A percentile compares a stretch with the other conserved stretches of the same genome.
Conservation (phyloP, 2,797 vertebrate species). For the Danio choprae region DNA sequence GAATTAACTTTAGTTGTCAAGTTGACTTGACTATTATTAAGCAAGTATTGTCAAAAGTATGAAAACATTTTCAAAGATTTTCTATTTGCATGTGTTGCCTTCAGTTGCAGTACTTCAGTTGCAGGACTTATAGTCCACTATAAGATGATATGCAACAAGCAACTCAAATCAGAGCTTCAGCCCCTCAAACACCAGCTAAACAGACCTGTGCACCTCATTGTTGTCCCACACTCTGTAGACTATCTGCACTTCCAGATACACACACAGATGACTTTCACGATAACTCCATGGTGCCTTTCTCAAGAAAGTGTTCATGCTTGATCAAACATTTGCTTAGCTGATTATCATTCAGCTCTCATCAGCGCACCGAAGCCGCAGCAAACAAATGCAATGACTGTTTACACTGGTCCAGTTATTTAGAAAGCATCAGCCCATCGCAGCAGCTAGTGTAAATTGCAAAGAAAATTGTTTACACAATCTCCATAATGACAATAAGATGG, state of each 20-base stretch:
- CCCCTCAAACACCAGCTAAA: not conserved
- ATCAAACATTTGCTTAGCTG: constrained; percentile 40
- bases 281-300: not conserved
- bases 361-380: constrained; percentile 12
- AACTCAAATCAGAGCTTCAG: not conserved
- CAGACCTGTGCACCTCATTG: not conserved
- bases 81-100: no score
- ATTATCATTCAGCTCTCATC: constrained; percentile 25
- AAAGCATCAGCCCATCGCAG: constrained; percentile 20
- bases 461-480: constrained; percentile 36
- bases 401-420: constrained; percentile 34
- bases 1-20: no score
- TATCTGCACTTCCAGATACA: not conserved
- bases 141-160: not conserved
- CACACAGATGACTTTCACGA: constrained; percentile 5
- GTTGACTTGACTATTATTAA: no score
- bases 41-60: no score
- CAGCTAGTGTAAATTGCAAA: constrained; percentile 38
- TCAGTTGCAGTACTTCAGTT: no score
- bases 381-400: constrained; percentile 40
- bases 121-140: no score
- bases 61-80: no score
- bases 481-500: constrained; percentile 35
- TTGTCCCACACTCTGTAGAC: not conserved
- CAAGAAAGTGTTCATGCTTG: constrained; percentile 16